Evolutionary conservation across 2,797 vertebrate genomes (phyloP).

Genomic region (Sebastes kiyomatsui): DNA sequence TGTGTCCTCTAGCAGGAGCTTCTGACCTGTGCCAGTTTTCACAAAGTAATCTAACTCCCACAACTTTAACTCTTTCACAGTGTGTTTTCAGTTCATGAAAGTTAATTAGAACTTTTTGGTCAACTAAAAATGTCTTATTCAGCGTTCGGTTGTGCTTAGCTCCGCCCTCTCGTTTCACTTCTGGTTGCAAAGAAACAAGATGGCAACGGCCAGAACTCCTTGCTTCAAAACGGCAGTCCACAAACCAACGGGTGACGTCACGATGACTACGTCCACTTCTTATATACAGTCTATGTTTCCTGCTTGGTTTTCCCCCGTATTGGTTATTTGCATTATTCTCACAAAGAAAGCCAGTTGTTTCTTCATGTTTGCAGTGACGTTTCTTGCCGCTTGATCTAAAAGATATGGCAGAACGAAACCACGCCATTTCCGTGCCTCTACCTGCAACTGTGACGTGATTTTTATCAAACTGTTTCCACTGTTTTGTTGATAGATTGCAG

Average conservation of each 20-base stretch:
- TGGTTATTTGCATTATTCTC: conserved; percentile 8
- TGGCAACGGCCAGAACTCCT: too few relatives aligned
- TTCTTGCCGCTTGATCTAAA: conserved; percentile 1
- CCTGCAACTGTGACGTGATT: background rate
- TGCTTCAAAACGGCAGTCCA: too few relatives aligned
- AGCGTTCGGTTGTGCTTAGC: too few relatives aligned
- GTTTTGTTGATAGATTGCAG: conserved; percentile 1
- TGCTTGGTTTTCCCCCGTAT: background rate
- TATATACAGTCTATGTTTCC: background rate
- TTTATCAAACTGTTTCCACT: background rate
- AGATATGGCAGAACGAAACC: conserved; percentile 14
- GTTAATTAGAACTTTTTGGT: too few relatives aligned
- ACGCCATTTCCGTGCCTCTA: background rate
- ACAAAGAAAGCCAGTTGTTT: background rate
- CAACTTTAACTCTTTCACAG: too few relatives aligned
- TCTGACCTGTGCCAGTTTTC: background rate
- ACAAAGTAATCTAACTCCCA: too few relatives aligned
- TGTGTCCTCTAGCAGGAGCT: background rate
- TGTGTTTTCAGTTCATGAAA: too few relatives aligned
- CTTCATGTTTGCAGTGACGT: background rate
- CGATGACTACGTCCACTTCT: too few relatives aligned
- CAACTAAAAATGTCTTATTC: too few relatives aligned
- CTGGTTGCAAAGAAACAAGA: too few relatives aligned
- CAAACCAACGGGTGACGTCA: too few relatives aligned
- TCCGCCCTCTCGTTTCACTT: too few relatives aligned